Evolutionary conservation across 2,888 invertebrate species (phyloP), one percentile per base, ranked within the genome.

Genomic region (Acrobeloides nanus): DNA sequence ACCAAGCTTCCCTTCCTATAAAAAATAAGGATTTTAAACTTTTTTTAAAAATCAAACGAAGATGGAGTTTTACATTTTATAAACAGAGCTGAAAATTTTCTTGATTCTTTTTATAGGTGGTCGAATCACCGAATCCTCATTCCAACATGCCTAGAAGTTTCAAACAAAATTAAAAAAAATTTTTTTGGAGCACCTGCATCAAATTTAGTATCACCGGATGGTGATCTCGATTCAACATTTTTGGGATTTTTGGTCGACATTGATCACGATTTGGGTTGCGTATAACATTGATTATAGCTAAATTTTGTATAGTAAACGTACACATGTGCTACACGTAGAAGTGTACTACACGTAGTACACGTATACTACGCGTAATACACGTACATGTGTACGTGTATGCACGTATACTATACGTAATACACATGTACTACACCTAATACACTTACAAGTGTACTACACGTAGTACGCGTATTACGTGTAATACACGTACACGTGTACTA

Each of bases 51-150:
- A 29, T 29, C 29, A 12, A 29, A 12, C 29, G 12, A 29, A 17
- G 35, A 21, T 17, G 12, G n/a, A 4, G 12, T 20, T 44, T 15
- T 25, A 45, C 42, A 54, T 42, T 54, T 48, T 54, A 24, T 46
- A 55, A 25, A 55, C 39, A 2, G 48, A 38, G n/a, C 51, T 26
- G 25, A 47, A 52, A 15, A 74, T 76, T 18, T 61, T 58, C 27
- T 26, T 34, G 2, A 52, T 32, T 17, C 40, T 23, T 15, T 53
- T 55, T 17, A 48, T 35, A 10, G 26, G 27, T 10, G 53, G 53
- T 18, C 53, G 47, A 6, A 24, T 35, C 1, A 35, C 7, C 2
- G 53, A 53, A 8, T 51, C 41, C 21, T 52, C 53, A 5, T 20
- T 20, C 53, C 45, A 55, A 27, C 53, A 52, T 3, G 24, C 21